A percentile compares a stretch with the other conserved stretches of the same genome.
phyloP scores from a whole-genome alignment of 64 coral and sea anemone genomes.

The Montipora cactus region DNA sequence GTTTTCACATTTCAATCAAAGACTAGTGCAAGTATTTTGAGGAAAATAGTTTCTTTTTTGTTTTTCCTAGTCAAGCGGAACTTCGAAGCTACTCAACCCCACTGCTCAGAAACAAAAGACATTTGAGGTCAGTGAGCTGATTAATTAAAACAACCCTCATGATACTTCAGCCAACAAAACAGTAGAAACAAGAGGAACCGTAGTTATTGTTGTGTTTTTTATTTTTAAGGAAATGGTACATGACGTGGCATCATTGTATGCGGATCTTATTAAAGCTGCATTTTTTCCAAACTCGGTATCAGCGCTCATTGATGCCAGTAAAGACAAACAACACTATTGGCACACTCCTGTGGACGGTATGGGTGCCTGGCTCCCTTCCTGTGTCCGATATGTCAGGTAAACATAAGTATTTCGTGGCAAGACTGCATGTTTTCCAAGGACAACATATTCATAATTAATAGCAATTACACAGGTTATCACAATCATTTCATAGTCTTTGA shows the following conservation, averaged over 20 bases:
- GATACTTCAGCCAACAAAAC: no score
- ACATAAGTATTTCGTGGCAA: no score
- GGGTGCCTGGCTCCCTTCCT: constrained; percentile 91
- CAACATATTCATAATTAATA: no score
- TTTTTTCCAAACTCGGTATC: constrained; percentile 71
- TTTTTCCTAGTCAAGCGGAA: constrained; percentile 20
- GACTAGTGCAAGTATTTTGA: background rate
- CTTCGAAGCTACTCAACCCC: constrained; percentile 29
- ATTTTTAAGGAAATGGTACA: constrained; percentile 83
- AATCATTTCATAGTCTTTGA: no score
- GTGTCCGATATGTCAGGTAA: constrained; percentile 95
- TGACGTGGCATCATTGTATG: constrained; percentile 79
- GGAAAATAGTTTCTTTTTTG: background rate
- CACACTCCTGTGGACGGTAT: constrained; percentile 73
- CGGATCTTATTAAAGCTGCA: constrained; percentile 71
- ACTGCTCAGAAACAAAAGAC: constrained; percentile 26
- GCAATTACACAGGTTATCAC: no score
- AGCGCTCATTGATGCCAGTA: constrained; percentile 2
- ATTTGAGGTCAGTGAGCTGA: constrained; percentile 4
- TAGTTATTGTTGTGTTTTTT: background rate
- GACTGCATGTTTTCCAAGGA: no score
- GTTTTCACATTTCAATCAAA: no score
- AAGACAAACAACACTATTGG: constrained; percentile 70
- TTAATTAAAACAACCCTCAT: background rate
- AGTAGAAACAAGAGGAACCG: background rate